Evolutionary conservation across 2,797 vertebrate species (phyloP).

Genomic region (Microctenopoma steveboyesi): DNA sequence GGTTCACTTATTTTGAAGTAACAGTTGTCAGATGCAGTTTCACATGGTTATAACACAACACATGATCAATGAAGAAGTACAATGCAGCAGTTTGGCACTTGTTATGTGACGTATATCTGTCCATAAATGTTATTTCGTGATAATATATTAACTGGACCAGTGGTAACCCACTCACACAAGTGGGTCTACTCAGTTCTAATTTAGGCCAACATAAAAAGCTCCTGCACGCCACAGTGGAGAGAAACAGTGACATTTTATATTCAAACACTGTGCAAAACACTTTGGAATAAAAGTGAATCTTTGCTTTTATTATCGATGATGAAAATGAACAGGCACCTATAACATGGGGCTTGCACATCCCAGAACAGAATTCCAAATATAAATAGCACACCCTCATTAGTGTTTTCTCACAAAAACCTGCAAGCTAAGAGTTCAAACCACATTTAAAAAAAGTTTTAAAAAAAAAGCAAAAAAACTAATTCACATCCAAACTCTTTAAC

Average conservation of each 20-base stretch:
- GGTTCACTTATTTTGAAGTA: too few species aligned
- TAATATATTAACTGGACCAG: too few species aligned
- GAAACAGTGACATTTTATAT: neutral
- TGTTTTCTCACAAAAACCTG: conserved; percentile 77
- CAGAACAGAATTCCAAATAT: conserved; percentile 78
- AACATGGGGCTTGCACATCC: conserved; percentile 85
- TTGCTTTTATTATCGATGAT: conserved; percentile 85
- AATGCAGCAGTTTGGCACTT: too few species aligned
- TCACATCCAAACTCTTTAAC: conserved; percentile 61
- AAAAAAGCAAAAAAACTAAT: conserved; percentile 32
- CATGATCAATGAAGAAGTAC: too few species aligned
- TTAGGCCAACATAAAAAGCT: neutral
- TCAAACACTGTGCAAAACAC: conserved; percentile 31
- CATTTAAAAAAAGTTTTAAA: conserved; percentile 51
- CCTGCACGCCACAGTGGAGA: too few species aligned
- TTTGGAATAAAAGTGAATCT: conserved; percentile 79
- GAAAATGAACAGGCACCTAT: conserved; percentile 87
- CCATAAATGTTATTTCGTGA: too few species aligned
- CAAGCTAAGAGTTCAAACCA: conserved; percentile 78
- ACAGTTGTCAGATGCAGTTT: too few species aligned
- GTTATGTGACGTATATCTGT: too few species aligned
- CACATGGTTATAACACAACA: too few species aligned
- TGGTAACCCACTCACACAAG: neutral
- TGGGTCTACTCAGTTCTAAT: neutral
- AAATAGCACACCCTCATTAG: conserved; percentile 81